A percentile compares a stretch with the other conserved stretches of the same genome.
Conservation (phyloP, 2,797 vertebrate species). For the Ptychobarbus kaznakovi region DNA sequence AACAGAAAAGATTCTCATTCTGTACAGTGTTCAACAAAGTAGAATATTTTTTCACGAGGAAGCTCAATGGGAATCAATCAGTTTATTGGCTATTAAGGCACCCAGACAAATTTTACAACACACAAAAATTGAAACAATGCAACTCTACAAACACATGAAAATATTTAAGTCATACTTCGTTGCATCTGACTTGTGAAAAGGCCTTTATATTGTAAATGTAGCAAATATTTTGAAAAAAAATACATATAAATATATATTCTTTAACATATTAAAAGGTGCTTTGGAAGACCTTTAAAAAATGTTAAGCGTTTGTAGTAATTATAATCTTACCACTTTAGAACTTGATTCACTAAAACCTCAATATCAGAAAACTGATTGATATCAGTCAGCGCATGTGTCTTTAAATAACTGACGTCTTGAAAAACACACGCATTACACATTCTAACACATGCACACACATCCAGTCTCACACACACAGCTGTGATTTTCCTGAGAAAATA, state of each 20-base stretch:
- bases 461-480: slow-evolving; percentile 34
- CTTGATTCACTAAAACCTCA: background rate
- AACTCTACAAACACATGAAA: background rate
- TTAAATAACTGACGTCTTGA: slow-evolving; percentile 29
- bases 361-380: background rate
- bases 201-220: background rate
- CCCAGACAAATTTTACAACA: background rate
- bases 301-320: background rate
- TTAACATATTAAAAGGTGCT: background rate
- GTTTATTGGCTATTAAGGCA: background rate
- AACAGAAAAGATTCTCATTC: background rate
- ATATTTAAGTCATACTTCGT: background rate
- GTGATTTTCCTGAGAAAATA: slow-evolving; percentile 42
- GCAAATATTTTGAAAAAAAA: background rate
- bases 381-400: background rate
- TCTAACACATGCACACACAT: slow-evolving; percentile 17
- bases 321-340: background rate
- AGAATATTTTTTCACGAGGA: background rate
- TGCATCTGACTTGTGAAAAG: background rate
- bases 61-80: background rate
- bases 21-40: background rate
- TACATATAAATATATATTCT: too few relatives aligned
- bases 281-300: background rate
- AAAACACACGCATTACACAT: slow-evolving; percentile 22
- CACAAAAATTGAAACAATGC: background rate